Percentiles rank a stretch among this genome's conserved stretches.
Evolutionary conservation across 2,113 vertebrate species (phyloP).

Genomic region (Peromyscus leucopus): DNA sequence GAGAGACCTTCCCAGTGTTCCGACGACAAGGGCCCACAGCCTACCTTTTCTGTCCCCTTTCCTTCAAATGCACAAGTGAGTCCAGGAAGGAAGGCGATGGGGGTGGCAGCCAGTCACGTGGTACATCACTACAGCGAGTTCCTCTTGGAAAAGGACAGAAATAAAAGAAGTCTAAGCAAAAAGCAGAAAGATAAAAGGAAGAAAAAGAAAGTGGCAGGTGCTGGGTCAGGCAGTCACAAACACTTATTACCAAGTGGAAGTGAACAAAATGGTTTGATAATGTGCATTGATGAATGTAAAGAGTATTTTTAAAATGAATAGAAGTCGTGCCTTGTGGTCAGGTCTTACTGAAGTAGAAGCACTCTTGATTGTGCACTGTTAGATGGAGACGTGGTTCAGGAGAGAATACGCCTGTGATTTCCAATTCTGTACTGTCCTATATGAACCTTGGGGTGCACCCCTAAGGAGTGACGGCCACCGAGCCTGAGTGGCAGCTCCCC

Average conservation of each 20-base stretch:
- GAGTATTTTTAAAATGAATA: not conserved
- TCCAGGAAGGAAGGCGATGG: rapidly evolving
- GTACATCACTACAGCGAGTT: no score
- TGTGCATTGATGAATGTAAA: not conserved
- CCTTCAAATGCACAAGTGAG: not conserved
- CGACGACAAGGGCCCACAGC: rapidly evolving
- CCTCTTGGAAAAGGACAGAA: not conserved
- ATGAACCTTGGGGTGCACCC: not conserved
- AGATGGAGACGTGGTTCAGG: not conserved
- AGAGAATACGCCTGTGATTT: not conserved
- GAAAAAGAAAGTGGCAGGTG: not conserved
- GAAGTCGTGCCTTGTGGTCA: not conserved
- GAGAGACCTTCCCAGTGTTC: not conserved
- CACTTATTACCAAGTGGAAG: not conserved
- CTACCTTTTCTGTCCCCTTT: not conserved
- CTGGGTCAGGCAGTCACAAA: not conserved
- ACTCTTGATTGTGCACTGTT: not conserved
- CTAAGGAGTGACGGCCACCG: not conserved
- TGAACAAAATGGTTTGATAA: not conserved
- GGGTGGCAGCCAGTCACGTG: not conserved
- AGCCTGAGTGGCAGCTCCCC: not conserved
- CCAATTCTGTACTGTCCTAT: not conserved
- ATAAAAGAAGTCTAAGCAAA: not conserved
- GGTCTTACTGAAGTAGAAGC: not conserved
- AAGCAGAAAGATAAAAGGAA: not conserved